phyloP scores from a whole-genome alignment of 2,888 invertebrate genomes.

The Lasioglossum vierecki region DNA sequence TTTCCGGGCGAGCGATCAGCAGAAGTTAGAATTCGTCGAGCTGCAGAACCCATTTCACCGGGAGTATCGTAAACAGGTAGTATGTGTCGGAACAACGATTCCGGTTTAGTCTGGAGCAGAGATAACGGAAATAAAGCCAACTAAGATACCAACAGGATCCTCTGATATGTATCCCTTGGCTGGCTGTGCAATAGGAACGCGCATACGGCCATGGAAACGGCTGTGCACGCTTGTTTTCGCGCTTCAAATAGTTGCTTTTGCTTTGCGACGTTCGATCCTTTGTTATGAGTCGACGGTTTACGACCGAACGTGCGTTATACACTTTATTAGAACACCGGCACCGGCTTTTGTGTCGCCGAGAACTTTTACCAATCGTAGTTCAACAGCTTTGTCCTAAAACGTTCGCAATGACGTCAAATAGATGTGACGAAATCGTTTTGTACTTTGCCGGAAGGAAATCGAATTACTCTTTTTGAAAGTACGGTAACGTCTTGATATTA shows the following conservation, averaged over 20 bases:
- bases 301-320: conserved; percentile 68
- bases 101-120: conserved; percentile 38
- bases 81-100: conserved; percentile 33
- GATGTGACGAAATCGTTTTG: too few species aligned
- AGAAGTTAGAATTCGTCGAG: not conserved
- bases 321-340: conserved; percentile 59
- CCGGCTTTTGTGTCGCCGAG: conserved; percentile 61
- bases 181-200: conserved; percentile 65
- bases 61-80: conserved; percentile 31
- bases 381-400: not conserved
- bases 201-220: conserved; percentile 56
- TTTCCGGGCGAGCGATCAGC: not conserved
- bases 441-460: too few species aligned
- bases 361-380: conserved; percentile 28
- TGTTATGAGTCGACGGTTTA: conserved; percentile 70
- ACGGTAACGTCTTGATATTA: too few species aligned
- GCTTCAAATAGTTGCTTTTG: conserved; percentile 69
- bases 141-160: conserved; percentile 76
- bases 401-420: too few species aligned
- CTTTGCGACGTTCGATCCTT: conserved; percentile 66
- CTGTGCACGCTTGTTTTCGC: conserved; percentile 72
- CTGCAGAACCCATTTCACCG: not conserved
- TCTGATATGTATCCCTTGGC: conserved; percentile 73
- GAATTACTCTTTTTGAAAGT: too few species aligned
- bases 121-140: conserved; percentile 70